phyloP scores from a whole-genome alignment of 1,140 invertebrate genomes.

The Lasioglossum baleicum region DNA sequence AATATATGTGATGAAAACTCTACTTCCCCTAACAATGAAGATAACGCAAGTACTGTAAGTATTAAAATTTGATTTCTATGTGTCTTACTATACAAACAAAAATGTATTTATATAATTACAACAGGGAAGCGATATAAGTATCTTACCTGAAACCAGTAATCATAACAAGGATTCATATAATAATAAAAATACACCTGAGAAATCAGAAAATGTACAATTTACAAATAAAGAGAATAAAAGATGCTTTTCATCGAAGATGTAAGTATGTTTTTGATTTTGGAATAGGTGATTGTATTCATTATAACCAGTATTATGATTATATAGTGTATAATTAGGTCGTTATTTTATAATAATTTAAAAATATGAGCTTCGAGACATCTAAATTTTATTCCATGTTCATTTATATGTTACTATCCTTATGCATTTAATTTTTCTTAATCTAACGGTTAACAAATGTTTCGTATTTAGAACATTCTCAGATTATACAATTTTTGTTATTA shows the following conservation, averaged over 20 bases:
- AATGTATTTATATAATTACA: conserved; percentile 1
- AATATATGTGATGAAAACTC: neutral
- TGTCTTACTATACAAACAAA: neutral
- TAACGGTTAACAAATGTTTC: neutral
- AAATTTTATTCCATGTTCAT: neutral
- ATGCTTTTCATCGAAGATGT: neutral
- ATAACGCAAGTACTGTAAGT: conserved; percentile 26
- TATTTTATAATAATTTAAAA: neutral
- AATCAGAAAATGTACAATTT: no score
- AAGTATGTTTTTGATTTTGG: neutral
- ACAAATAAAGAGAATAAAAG: no score
- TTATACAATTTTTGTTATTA: neutral
- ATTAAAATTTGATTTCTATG: neutral
- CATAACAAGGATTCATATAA: neutral
- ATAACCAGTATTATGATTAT: no score
- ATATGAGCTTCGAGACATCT: neutral
- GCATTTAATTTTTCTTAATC: neutral
- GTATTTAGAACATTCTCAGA: neutral
- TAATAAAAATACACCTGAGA: neutral
- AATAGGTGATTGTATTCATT: no score
- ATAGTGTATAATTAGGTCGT: no score
- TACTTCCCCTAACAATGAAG: neutral
- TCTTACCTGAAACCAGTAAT: neutral
- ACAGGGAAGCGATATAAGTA: neutral
- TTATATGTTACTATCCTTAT: no score